phyloP scores from a whole-genome alignment of 2,888 invertebrate species.

The Dicranocentrus wangi region DNA sequence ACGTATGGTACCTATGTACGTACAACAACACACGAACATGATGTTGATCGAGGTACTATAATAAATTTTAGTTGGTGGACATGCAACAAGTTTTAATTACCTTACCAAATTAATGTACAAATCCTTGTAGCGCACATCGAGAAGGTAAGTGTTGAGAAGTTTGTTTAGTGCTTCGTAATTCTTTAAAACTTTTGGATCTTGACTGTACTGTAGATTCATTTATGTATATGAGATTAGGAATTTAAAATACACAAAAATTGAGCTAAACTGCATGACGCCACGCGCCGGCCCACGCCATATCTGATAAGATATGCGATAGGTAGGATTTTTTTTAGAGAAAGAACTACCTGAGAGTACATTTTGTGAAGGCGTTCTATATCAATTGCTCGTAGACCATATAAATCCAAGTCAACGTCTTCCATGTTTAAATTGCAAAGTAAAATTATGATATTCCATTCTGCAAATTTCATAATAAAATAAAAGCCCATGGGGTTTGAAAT shows the following conservation, averaged over 20 bases:
- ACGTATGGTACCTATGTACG: constrained; percentile 74
- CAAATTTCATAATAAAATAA: neutral
- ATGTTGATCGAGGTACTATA: neutral
- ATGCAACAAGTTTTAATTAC: neutral
- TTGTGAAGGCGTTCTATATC: constrained; percentile 65
- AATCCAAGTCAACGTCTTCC: constrained; percentile 62
- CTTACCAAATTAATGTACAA: constrained; percentile 66
- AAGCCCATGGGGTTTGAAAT: no score
- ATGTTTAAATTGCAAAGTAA: constrained; percentile 64
- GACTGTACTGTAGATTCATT: constrained; percentile 66
- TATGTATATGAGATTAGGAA: no score
- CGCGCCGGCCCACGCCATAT: no score
- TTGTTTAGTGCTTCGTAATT: constrained; percentile 62
- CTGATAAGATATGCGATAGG: no score
- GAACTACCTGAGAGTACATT: constrained; percentile 67
- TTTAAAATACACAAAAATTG: no score
- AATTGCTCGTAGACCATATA: constrained; percentile 62
- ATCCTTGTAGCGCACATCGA: constrained; percentile 52
- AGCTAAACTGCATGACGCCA: no score
- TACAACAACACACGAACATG: no score
- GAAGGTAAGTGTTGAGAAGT: constrained; percentile 65
- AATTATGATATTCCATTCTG: no score
- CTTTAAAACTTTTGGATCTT: constrained; percentile 62
- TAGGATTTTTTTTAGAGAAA: no score
- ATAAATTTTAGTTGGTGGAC: neutral